phyloP scores from a whole-genome alignment of 1,140 invertebrate genomes.

The Pararge aegeria region DNA sequence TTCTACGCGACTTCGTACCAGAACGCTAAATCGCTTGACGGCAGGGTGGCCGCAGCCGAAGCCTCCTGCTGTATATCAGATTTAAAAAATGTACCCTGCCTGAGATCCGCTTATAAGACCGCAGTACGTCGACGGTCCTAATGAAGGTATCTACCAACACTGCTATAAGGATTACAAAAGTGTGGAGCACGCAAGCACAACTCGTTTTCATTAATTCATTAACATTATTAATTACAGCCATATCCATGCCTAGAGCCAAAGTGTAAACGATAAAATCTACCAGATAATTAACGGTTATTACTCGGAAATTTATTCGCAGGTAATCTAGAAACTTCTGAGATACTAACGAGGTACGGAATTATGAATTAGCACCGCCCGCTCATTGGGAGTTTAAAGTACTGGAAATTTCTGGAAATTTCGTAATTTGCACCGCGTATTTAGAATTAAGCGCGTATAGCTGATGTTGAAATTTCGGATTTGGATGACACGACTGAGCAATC shows the following conservation, averaged over 20 bases:
- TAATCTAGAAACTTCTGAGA: conserved; percentile 21
- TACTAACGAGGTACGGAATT: conserved; percentile 19
- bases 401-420: conserved; percentile 6
- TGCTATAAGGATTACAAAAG: too few relatives aligned
- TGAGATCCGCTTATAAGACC: too few relatives aligned
- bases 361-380: conserved; percentile 10
- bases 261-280: not conserved
- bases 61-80: too few relatives aligned
- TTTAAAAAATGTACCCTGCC: too few relatives aligned
- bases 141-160: too few relatives aligned
- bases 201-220: too few relatives aligned
- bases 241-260: not conserved
- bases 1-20: too few relatives aligned
- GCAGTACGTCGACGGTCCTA: too few relatives aligned
- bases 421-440: conserved; percentile 1
- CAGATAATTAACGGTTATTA: conserved; percentile 5
- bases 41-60: too few relatives aligned
- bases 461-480: conserved; percentile 4
- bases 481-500: conserved; percentile 11
- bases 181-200: too few relatives aligned
- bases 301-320: conserved; percentile 15
- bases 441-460: not conserved
- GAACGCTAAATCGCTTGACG: too few relatives aligned
- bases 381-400: conserved; percentile 5
- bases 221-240: too few relatives aligned